Percentiles rank a stretch among this genome's conserved stretches.
Conservation (phyloP, 2,113 vertebrate genomes). For the Rostratula benghalensis region DNA sequence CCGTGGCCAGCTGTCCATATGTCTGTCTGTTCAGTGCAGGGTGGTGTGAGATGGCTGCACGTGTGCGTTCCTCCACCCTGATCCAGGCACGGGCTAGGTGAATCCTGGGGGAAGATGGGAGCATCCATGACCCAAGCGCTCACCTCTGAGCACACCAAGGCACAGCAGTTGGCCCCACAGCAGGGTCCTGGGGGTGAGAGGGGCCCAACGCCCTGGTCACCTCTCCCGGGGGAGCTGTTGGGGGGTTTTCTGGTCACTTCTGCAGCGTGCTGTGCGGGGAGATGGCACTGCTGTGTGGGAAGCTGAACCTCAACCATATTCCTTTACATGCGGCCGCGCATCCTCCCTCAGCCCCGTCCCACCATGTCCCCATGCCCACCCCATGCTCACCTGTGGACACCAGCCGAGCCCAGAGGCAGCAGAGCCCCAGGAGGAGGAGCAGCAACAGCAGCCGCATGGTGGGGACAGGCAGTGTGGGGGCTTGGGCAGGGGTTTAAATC, state of each 20-base stretch:
- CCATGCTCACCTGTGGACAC: background rate
- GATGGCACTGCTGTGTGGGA: fast-evolving
- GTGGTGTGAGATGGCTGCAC: background rate
- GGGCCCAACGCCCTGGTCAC: background rate
- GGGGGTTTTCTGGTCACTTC: background rate
- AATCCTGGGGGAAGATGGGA: background rate
- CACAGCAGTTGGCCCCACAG: fast-evolving
- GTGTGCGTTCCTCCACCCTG: background rate
- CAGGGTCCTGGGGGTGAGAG: fast-evolving
- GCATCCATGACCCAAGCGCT: background rate
- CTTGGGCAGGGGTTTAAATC: background rate
- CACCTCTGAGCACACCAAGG: fast-evolving
- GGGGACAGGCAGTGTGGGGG: fast-evolving
- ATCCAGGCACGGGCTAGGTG: background rate
- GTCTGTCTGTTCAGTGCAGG: fast-evolving
- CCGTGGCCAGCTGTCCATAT: background rate
- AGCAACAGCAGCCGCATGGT: background rate
- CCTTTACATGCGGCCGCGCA: fast-evolving
- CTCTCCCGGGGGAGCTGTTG: background rate
- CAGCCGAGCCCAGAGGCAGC: constrained; percentile 41
- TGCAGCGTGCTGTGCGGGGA: background rate
- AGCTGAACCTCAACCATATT: fast-evolving
- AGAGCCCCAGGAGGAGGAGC: constrained; percentile 49
- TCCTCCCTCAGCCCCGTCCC: fast-evolving
- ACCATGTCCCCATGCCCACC: fast-evolving